phyloP scores from a whole-genome alignment of 2,113 vertebrate species.

The Capreolus pygargus region DNA sequence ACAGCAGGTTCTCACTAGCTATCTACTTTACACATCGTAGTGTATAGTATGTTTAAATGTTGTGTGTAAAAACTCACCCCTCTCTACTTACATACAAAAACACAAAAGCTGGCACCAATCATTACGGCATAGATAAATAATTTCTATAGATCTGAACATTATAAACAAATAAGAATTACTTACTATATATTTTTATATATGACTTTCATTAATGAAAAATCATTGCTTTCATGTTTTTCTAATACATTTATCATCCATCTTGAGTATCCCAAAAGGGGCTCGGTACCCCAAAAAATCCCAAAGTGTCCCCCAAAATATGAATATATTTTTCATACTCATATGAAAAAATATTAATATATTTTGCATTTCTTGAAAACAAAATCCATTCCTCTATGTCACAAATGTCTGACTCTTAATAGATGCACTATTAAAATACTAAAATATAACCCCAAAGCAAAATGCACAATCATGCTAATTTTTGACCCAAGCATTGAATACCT shows the following conservation, averaged over 20 bases:
- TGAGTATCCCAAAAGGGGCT: not conserved
- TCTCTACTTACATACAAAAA: not conserved
- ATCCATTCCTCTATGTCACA: not conserved
- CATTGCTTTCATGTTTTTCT: not conserved
- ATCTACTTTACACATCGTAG: not conserved
- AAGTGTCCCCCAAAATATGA: not conserved
- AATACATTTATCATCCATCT: not conserved
- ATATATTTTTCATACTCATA: not conserved
- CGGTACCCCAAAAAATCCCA: not conserved
- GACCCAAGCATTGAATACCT: not conserved
- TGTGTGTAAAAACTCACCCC: not conserved
- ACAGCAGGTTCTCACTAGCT: not conserved
- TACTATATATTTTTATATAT: not conserved
- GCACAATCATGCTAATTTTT: not conserved
- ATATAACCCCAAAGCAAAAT: not conserved
- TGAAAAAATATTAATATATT: not conserved
- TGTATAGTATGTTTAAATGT: not conserved
- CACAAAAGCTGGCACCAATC: not conserved
- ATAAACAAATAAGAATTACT: not conserved
- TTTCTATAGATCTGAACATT: not conserved
- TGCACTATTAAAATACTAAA: not conserved
- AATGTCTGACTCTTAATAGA: not conserved
- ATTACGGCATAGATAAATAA: not conserved
- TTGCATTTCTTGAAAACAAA: not conserved
- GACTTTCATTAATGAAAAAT: not conserved